Base-by-base conservation (phyloP, 1,140 invertebrate species). In the Philaenus spumarius region DNA sequence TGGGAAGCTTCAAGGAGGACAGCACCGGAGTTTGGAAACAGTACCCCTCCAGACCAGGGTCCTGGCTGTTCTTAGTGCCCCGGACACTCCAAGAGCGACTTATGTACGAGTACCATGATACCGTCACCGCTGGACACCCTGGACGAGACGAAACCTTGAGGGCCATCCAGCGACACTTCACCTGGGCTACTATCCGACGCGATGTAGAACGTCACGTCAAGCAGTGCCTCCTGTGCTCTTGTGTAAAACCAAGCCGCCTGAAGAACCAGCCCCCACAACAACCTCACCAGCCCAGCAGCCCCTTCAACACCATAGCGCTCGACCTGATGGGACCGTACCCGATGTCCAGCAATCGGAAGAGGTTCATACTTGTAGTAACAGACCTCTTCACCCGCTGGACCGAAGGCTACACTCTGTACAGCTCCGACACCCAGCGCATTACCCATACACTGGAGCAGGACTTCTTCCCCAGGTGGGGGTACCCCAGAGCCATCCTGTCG, bases 381-480 rank as follows among this genome's bases (percentile, higher is more conserved):
- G 39, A 56, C 24, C 14, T 24, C 12, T 56, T 39, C 30, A 43
- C 54, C 2, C 6, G 26, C 2, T 56, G 54, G 54, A 46, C 24
- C 5, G 54, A 56, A 45, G 54, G 40, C 2, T 30, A 3, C 6
- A 4, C 15, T 1, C 1, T 56, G 6, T 17, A 12, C 3, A 45
- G 46, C 15, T 17, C 39, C 19, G 26, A 45, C 2, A 23, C 39
- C 6, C 1, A 1, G 2, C 22, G 19, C 4, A 56, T 56, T n/a
- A n/a, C 11, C 1, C 4, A 1, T 3, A 43, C 26, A 14, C n/a
- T 56, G 17, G 15, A 56, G 1, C 15, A 26, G 4, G 39, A 56
- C 7, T 22, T 56, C 9, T 56, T 56, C 46, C 42, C 54, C 22
- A 42, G 54, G 24, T 56, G 39, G 39, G 39, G 39, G 5, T 56